Evolutionary conservation across 2,113 vertebrate genomes (phyloP), one percentile per base, ranked within the genome.

Genomic region (Eublepharis macularius): DNA sequence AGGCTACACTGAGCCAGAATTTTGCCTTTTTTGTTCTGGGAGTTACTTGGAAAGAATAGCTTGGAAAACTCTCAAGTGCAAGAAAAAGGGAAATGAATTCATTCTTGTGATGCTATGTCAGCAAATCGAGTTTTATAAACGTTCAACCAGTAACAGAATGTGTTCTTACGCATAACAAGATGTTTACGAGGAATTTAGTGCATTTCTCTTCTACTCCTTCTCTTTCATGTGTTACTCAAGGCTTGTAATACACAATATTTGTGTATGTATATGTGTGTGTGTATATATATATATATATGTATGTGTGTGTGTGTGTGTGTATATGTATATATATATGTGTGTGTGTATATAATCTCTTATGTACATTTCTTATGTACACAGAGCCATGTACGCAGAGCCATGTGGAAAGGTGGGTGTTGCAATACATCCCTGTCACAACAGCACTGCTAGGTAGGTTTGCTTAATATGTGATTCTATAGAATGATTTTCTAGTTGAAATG

Each of bases 401-500:
- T 51, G 47, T 43, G 4, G 6, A 39, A 79, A 29, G 19, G 41
- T 32, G 32, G 24, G 66, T 4, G 9, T 47, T n/a, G 21, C 4
- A 39, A 77, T 54, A 57, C 16, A 45, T 34, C 41, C 29, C 60
- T 63, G 17, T 47, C 45, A 51, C 4, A 51, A 24, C 19, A 1
- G 17, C 9, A 2, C 32, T 36, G 80, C 13, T 10, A 70, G 70
- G 45, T 14, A 24, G 12, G 26, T n/a, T 14, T 39, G 36, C 16
- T 41, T 1, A 86, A 72, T 32, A 45, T 29, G 41, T 17, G 76
- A n/a, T 77, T 84, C 51, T 45, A 2, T 14, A 73, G 87, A 92
- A 41, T 57, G 63, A 87, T 88, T 89, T 79, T 80, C 47, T 87
- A 47, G 34, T 10, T n/a, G 43, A 54, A 88, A 82, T 70, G 0